Base-by-base conservation (phyloP, 2,888 invertebrate species). In the Selenia dentaria region DNA sequence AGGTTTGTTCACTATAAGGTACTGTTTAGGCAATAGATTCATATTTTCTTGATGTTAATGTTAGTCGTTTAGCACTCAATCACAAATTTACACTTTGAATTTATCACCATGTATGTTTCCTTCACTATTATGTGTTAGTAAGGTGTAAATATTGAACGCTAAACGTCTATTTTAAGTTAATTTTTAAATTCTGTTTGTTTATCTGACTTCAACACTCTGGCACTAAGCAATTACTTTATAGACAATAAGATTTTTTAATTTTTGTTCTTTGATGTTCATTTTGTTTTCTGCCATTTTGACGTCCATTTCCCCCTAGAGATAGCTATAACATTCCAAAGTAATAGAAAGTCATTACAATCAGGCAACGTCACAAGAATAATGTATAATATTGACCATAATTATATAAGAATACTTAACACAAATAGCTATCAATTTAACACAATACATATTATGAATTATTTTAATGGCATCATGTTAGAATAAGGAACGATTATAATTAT, bases 51-150 rank as follows among this genome's bases (percentile, higher is more conserved):
- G 59, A 41, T 42, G 41, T 42, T 67, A 63, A 57, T 74, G 58
- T 70, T 75, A 75, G 68, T 60, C 58, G 52, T 72, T 70, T 74
- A 79, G 78, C 81, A 83, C 80, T 59, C 64, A 46, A 46, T 79
- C 85, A 84, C 84, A 83, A 83, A 83, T 86, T 84, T 83, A 83
- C 79, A 79, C 75, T 76, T 73, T 57, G 61, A 64, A 70, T 72
- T 2, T 43, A 31, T 44, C 50, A 69, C 65, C 31, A 26, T 58
- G 49, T 52, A 26, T 58, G 49, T 52, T 63, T 68, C 56, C 50
- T 63, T 47, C 57, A 54, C 54, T 40, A 24, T 25, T 27, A 1
- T 60, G 57, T 71, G 55, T 61, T 57, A 58, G 59, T 66, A 58
- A 28, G 40, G 38, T 44, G 44, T 45, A 18, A 25, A 32, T 20